Evolutionary conservation across 2,113 vertebrate genomes (phyloP), one percentile per base, ranked within the genome.

Genomic region (Hirundichthys speculiger): DNA sequence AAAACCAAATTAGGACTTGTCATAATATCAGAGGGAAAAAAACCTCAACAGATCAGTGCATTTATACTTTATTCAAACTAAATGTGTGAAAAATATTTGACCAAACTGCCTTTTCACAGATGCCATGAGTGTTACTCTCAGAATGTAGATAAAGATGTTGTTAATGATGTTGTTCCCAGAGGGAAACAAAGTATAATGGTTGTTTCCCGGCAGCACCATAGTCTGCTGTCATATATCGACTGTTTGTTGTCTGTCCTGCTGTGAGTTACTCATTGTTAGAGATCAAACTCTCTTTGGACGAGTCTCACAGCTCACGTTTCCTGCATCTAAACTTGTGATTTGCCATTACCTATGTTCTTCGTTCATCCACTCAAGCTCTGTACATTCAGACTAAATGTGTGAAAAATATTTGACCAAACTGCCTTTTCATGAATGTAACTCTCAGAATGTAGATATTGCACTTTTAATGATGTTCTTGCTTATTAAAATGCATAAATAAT

Each of bases 241-340:
- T 0, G 0, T 50, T 47, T 43, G 15, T 47, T 0, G 30, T 18
- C 48, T 47, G n/a, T 8, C 40, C 69, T 20, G 18, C 25, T 6
- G 2, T 12, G 25, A 71, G 30, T 86, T 53, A 85, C 1, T 55
- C 43, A 76, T 80, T 70, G 25, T 1, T 10, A 34, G 30, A 34
- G 9, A 15, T 48, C 7, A 62, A 72, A 30, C 5, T 41, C 9
- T 41, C 9, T 39, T 1, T 69, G 25, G 16, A 13, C 13, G 21
- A 20, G 38, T 22, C 1, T 10, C 38, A 16, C 18, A 20, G 5
- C 22, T 41, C 14, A 19, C 16, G 14, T 19, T 41, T 13, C 2
- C 11, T 53, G 34, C 9, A 40, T 13, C 5, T 38, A 41, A 22
- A 22, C 38, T 47, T 34, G 18, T 51, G 21, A 25, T 38, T 21